phyloP scores from a whole-genome alignment of 2,797 vertebrate species.

The Crocidura indochinensis region DNA sequence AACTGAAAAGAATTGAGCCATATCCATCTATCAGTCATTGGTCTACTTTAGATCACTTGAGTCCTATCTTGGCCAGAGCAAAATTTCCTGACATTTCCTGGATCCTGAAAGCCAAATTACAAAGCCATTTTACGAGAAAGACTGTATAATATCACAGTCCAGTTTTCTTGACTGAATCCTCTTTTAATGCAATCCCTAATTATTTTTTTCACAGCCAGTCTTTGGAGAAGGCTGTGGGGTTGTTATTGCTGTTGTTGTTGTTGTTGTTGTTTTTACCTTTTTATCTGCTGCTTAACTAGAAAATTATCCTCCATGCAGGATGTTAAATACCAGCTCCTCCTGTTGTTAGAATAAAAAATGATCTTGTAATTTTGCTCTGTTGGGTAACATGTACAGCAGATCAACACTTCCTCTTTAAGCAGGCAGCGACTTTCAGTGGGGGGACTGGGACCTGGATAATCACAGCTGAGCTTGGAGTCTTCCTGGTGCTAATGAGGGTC shows the following conservation, averaged over 20 bases:
- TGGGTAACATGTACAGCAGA: conserved; percentile 60
- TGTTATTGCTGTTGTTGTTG: neutral
- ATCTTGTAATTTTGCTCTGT: conserved; percentile 68
- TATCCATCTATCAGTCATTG: neutral
- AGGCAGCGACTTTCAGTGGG: conserved; percentile 50
- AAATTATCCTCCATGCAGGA: conserved; percentile 59
- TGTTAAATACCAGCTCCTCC: conserved; percentile 57
- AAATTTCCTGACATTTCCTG: neutral
- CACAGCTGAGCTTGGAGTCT: conserved; percentile 70
- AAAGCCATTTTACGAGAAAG: neutral
- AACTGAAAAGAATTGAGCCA: rapidly evolving
- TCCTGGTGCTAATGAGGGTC: conserved; percentile 74
- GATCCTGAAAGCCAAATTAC: neutral
- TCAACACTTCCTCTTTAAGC: conserved; percentile 59
- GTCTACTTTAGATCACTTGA: neutral
- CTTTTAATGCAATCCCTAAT: conserved; percentile 6
- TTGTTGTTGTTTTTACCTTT: conserved; percentile 21
- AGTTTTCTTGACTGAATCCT: neutral
- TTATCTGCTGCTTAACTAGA: conserved; percentile 65
- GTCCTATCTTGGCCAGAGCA: neutral
- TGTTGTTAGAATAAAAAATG: conserved; percentile 53
- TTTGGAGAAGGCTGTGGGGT: neutral
- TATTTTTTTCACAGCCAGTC: conserved; percentile 51
- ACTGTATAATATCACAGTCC: neutral
- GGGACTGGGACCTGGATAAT: conserved; percentile 34